Conservation (phyloP, 1,140 invertebrate species). For the Hyles vespertilio region DNA sequence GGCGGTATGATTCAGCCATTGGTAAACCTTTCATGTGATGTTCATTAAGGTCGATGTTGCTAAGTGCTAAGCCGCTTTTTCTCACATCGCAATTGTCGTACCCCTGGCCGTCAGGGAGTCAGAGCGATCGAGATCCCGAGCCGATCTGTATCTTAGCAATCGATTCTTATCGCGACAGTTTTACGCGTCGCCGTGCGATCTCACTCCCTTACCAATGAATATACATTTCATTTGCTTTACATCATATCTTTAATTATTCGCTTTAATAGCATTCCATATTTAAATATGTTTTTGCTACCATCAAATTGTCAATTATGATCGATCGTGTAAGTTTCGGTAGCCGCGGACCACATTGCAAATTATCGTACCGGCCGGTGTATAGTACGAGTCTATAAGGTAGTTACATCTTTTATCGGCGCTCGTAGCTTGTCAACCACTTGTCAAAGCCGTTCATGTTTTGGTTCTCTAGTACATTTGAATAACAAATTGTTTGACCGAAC, state of each 20-base stretch:
- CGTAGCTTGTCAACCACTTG: conserved; percentile 27
- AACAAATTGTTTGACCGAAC: conserved; percentile 27
- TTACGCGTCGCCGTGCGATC: conserved; percentile 61
- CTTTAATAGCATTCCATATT: too few relatives aligned
- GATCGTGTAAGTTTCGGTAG: too few relatives aligned
- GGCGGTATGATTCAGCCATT: too few relatives aligned
- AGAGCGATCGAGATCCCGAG: conserved; percentile 17
- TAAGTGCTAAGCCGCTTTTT: neutral
- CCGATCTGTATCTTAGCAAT: conserved; percentile 56
- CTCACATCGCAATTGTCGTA: conserved; percentile 40
- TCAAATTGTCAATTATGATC: too few relatives aligned
- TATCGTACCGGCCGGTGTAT: neutral
- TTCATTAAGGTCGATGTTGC: conserved; percentile 19
- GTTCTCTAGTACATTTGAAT: conserved; percentile 29
- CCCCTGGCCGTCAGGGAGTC: conserved; percentile 16
- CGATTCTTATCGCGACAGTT: conserved; percentile 68
- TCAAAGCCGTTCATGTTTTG: conserved; percentile 29
- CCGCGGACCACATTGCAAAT: neutral
- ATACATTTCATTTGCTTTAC: neutral
- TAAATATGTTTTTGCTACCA: too few relatives aligned
- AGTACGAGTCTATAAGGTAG: conserved; percentile 7
- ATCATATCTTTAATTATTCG: neutral
- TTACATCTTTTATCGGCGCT: conserved; percentile 26
- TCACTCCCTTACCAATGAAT: conserved; percentile 40
- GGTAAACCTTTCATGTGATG: neutral